Evolutionary conservation across 30 jellyfish, hydroid and myxozoan species (phyloP), one percentile per base, ranked within the genome.

Genomic region (Hydractinia echinata): DNA sequence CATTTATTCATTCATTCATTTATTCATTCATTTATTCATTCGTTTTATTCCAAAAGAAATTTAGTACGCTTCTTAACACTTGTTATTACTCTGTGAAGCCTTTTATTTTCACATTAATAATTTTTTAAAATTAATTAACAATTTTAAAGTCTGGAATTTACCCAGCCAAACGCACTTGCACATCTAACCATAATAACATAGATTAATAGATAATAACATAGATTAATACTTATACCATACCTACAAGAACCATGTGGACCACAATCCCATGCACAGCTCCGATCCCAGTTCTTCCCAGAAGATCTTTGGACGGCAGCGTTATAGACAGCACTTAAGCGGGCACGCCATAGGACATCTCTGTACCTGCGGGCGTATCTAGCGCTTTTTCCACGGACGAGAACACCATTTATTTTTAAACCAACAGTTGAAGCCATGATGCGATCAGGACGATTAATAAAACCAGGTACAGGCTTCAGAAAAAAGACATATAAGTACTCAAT

Each of bases 191-290:
- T 30, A 30, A 30, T 30, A 30, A 30, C 44, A 30, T 30, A 30
- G 44, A 30, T 30, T 2, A 30, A 30, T 30, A 30, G n/a, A 30
- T 30, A 30, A 30, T 30, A 30, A 30, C 44, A 30, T 30, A 30
- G 44, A 30, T 30, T 2, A 30, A 30, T 30, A 30, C 44, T 30
- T 30, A 5, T 71, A 7, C n/a, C 81, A n/a, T 20, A 71, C 81
- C 81, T 66, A 69, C 97, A 89, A 6, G 92, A 53, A 9, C 91
- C 95, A 77, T 89, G 92, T 11, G 97, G 95, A 49, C 97, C 97
- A 82, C 97, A 89, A 61, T 89, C 95, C 95, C 95, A 84, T n/a
- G 8, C 55, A 74, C 97, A 89, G 3, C 89, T 69, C 73, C 88
- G 51, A 4, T 89, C 95, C 54, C 74, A 85, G 49, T 85, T 30